Evolutionary conservation across 2,888 invertebrate genomes (phyloP), one percentile per base, ranked within the genome.

Genomic region (Acronicta alni): DNA sequence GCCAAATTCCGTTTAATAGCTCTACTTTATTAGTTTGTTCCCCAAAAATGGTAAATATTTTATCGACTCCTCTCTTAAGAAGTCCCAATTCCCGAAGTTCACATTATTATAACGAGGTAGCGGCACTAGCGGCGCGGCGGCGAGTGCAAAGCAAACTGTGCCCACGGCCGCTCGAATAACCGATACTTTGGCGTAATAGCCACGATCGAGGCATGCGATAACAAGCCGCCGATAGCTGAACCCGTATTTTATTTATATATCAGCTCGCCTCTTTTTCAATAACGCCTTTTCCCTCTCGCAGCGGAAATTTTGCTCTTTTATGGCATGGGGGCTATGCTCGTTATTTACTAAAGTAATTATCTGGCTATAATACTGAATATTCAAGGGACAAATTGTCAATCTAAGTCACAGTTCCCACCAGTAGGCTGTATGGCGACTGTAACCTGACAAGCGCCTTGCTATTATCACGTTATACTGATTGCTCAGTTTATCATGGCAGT

Each of bases 181-280:
- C 89, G 89, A 89, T 89, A 92, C 91, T 93, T 93, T 93, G 86
- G 87, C 83, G 87, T 92, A 93, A 92, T 91, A 89, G 87, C 89
- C 77, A 77, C 88, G 90, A 92, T 93, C 86, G 83, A 90, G 91
- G 93, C 93, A 93, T 93, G 91, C 93, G 93, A 94, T 93, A 94
- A 93, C 94, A 93, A 94, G 93, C 92, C 92, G 91, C 90, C 93
- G 93, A 94, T 94, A 93, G 92, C 92, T 93, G 92, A 93, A 93
- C 93, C 90, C 93, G 93, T 94, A 93, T 93, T 94, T 94, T 94
- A 94, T 93, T 94, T 94, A 93, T 93, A 93, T 91, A 92, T 92
- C 91, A 88, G 88, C 87, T 91, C 89, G 89, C 89, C 87, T 91
- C 90, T 91, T 94, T 94, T 94, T 93, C 93, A 93, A 94, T 93